Evolutionary conservation across 2,797 vertebrate species (phyloP), one percentile per base, ranked within the genome.

Genomic region (Allobates femoralis): DNA sequence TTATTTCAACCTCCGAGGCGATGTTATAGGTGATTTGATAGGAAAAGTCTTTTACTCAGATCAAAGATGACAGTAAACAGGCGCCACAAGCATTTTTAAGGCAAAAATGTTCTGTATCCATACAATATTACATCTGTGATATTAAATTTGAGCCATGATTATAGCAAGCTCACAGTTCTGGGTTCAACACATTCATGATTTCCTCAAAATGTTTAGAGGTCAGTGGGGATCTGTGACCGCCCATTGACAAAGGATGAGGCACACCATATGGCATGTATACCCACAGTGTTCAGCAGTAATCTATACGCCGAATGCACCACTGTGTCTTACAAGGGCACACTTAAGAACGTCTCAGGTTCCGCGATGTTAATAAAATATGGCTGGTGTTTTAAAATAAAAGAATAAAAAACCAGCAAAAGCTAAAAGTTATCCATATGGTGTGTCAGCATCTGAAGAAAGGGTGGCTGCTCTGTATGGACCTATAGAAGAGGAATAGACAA

Each of bases 341-440:
- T 84, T 84, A 37, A 84, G 76, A 84, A 71, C 71, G 83, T 76
- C 71, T 88, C 67, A 56, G 34, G 46, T 88, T 85, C 51, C 53
- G 18, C 15, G 10, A 69, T 41, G 58, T 81, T 58, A 81, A 88
- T 85, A 81, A 84, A 88, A 85, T 55, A 85, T 85, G 50, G 50
- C 10, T 51, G 53, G 4, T n/a, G 77, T 69, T 81, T 81, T 81
- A 81, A 85, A 85, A 81, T 83, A 75, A 85, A 64, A 30, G 67
- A 67, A 32, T 55, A 82, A 79, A 53, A 66, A 74, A 34, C 18
- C 53, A 46, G 4, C 19, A 62, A 67, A 62, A 46, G 12, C 15
- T 16, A 18, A 23, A 58, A 30, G 32, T 32, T 51, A 80, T 30
- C 55, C 64, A 64, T 75, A 84, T 87, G 55, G 55, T 41, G 76